These are phyloP conservation scores for Drosophila nannoptera DNA, from an alignment of 1,140 invertebrate genomes.

Conservation along the genomic window DNA sequence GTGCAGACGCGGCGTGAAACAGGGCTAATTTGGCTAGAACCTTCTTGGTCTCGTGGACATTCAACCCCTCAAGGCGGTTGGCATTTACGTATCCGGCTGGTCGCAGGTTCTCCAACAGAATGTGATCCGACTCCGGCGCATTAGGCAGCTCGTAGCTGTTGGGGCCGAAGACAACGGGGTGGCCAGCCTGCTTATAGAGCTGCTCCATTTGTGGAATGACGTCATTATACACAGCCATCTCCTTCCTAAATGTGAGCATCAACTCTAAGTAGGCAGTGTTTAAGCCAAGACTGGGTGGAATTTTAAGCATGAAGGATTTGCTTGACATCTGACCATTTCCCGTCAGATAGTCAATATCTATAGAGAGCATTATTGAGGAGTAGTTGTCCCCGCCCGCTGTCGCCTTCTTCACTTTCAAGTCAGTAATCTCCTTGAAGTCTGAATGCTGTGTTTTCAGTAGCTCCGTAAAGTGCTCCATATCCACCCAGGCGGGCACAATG, in stretches of 20 bases:
- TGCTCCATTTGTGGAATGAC: conserved; percentile 46
- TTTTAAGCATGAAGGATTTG: conserved; percentile 38
- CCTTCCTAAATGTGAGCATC: conserved; percentile 43
- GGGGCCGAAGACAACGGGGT: conserved; percentile 29
- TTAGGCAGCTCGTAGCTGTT: conserved; percentile 28
- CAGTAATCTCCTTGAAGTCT: conserved; percentile 24
- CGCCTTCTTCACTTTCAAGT: conserved; percentile 27
- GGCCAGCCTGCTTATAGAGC: conserved; percentile 58
- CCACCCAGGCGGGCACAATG: conserved; percentile 18
- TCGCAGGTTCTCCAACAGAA: conserved; percentile 47
- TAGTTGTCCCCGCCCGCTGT: conserved; percentile 33
- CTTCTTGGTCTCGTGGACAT: conserved; percentile 79
- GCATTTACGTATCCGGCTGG: conserved; percentile 75
- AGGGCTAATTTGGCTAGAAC: conserved; percentile 80
- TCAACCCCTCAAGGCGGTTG: conserved; percentile 80
- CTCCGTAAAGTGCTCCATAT: conserved; percentile 32
- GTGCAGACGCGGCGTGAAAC: conserved; percentile 81
- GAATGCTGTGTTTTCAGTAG: conserved; percentile 17
- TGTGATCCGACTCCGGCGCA: conserved; percentile 2
- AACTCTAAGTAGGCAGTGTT: conserved; percentile 5
- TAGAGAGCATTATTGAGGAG: conserved; percentile 25
- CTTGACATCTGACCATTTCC: conserved; percentile 1
- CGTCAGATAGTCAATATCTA: conserved; percentile 41
- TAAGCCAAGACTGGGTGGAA: conserved; percentile 16
- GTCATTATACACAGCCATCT: conserved; percentile 36